Percentiles rank a stretch among this genome's conserved stretches.
phyloP scores from a whole-genome alignment of 2,113 vertebrate species.

The rat (Rattus norvegicus) region DNA sequence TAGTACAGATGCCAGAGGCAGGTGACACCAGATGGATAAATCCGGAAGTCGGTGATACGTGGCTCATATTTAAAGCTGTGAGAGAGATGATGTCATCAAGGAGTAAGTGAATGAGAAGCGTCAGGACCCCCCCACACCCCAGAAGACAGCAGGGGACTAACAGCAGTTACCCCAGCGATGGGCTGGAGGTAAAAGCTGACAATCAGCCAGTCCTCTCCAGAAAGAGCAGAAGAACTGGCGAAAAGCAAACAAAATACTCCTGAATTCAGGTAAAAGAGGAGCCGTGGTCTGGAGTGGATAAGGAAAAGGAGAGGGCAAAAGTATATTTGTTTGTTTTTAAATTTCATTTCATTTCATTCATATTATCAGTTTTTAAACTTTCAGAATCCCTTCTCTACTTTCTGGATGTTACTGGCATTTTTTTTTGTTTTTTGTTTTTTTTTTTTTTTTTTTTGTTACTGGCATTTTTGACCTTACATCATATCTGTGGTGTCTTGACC shows the following conservation, averaged over 20 bases:
- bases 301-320: neutral
- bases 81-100: neutral
- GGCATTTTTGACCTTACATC: neutral
- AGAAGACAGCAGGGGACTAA: neutral
- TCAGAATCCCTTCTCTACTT: neutral
- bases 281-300: neutral
- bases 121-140: neutral
- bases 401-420: constrained; percentile 2
- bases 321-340: neutral
- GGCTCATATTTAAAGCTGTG: constrained; percentile 11
- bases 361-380: constrained; percentile 1
- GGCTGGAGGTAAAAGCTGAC: neutral
- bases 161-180: neutral
- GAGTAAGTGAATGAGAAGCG: neutral
- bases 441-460: no score
- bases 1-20: neutral
- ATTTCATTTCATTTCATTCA: neutral
- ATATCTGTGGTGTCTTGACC: neutral
- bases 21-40: neutral
- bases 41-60: neutral
- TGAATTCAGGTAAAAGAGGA: neutral
- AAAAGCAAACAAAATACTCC: neutral
- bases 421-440: no score
- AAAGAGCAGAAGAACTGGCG: neutral
- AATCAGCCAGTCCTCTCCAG: neutral